These are phyloP conservation scores for Dissostichus mawsoni DNA, from an alignment of 2,113 vertebrate genomes.

Conservation along the genomic window DNA sequence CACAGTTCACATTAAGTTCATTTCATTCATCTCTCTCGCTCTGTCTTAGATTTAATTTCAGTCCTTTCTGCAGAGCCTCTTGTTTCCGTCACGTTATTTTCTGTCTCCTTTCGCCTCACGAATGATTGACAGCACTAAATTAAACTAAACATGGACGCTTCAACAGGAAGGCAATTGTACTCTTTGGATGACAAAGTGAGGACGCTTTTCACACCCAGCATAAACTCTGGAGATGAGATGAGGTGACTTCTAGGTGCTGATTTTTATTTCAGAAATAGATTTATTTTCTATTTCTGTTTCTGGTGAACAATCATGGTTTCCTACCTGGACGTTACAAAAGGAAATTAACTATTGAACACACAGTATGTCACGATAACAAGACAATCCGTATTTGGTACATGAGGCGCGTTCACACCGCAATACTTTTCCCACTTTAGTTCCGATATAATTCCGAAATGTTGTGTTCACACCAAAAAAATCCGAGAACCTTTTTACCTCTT, in stretches of 20 bases:
- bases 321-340: neutral
- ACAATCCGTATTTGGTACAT: no score
- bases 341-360: neutral
- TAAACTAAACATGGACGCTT: conserved; percentile 52
- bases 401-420: no score
- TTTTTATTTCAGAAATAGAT: conserved; percentile 23
- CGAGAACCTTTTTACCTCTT: no score
- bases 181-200: conserved; percentile 12
- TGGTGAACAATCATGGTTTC: neutral
- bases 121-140: conserved; percentile 55
- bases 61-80: conserved; percentile 33
- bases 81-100: neutral
- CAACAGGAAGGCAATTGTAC: conserved; percentile 18
- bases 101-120: neutral
- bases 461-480: no score
- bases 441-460: no score
- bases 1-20: conserved; percentile 59
- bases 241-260: conserved; percentile 12
- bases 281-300: conserved; percentile 24
- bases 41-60: conserved; percentile 40
- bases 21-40: conserved; percentile 43
- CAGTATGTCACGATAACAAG: no score
- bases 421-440: no score
- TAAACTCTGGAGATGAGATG: neutral
- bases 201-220: neutral